A percentile compares a stretch with the other conserved stretches of the same genome.
Conservation (phyloP, 2,888 invertebrate genomes). For the Eupithecia exiguata region DNA sequence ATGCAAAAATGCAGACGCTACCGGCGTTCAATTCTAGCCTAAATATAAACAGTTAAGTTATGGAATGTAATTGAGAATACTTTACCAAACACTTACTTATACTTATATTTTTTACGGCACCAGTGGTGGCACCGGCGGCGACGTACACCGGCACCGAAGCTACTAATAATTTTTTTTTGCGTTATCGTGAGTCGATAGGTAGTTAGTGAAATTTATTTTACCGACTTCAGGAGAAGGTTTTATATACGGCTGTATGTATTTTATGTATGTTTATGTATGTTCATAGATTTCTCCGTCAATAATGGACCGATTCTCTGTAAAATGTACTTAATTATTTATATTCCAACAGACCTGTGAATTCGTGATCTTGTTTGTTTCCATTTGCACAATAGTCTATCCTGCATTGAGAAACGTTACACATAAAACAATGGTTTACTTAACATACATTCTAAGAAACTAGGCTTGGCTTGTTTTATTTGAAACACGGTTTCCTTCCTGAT, state of each 20-base stretch:
- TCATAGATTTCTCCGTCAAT: too few relatives aligned
- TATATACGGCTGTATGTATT: too few relatives aligned
- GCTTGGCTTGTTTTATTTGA: slow-evolving; percentile 11
- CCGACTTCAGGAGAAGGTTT: too few relatives aligned
- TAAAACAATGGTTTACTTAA: slow-evolving; percentile 24
- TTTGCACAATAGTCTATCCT: slow-evolving; percentile 7
- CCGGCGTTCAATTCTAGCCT: slow-evolving; percentile 29
- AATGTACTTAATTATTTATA: neutral
- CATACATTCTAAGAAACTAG: slow-evolving; percentile 24
- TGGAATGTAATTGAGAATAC: neutral
- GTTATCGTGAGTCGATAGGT: too few relatives aligned
- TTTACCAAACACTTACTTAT: neutral
- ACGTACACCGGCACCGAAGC: too few relatives aligned
- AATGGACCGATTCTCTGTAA: too few relatives aligned
- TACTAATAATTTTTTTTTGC: too few relatives aligned
- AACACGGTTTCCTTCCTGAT: slow-evolving; percentile 22
- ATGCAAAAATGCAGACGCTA: slow-evolving; percentile 59
- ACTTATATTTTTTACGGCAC: too few relatives aligned
- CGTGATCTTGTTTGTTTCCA: slow-evolving; percentile 17
- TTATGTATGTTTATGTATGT: too few relatives aligned
- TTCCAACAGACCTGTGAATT: neutral
- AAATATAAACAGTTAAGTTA: neutral
- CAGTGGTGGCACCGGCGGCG: too few relatives aligned
- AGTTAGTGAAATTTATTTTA: too few relatives aligned
- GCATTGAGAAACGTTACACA: slow-evolving; percentile 14